These are phyloP conservation scores for Dascillus cervinus DNA, from an alignment of 2,888 invertebrate genomes.

Conservation along the genomic window DNA sequence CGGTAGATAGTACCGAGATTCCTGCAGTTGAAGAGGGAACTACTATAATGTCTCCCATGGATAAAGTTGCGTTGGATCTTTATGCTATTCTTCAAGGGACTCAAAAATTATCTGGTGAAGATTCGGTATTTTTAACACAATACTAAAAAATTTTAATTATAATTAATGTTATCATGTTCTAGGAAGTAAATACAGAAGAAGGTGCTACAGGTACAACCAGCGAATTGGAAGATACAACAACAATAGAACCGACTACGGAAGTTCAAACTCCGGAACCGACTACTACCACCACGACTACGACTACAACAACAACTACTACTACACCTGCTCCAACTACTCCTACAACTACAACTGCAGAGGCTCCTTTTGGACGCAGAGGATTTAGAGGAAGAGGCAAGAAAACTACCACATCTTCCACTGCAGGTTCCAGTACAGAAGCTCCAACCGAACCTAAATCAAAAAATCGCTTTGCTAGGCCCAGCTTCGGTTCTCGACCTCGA, in stretches of 20 bases:
- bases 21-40: conserved; percentile 39
- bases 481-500: conserved; percentile 46
- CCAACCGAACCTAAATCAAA: conserved; percentile 39
- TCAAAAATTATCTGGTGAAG: conserved; percentile 44
- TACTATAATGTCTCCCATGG: conserved; percentile 63
- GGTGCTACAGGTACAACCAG: conserved; percentile 16
- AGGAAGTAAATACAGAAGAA: conserved; percentile 35
- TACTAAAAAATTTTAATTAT: conserved; percentile 30
- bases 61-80: conserved; percentile 74
- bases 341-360: conserved; percentile 38
- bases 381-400: conserved; percentile 31
- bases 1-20: conserved; percentile 1
- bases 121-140: conserved; percentile 11
- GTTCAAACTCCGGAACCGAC: conserved; percentile 45
- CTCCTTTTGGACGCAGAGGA: conserved; percentile 28
- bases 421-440: conserved; percentile 29
- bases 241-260: conserved; percentile 34
- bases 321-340: conserved; percentile 49
- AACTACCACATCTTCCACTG: conserved; percentile 38
- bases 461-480: conserved; percentile 38
- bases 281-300: conserved; percentile 48
- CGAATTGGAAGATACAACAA: conserved; percentile 30
- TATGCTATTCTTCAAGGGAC: conserved; percentile 69
- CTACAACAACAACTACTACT: conserved; percentile 50
- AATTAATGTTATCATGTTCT: no score